phyloP scores from a whole-genome alignment of 2,888 invertebrate genomes.

The Rhingia rostrata region DNA sequence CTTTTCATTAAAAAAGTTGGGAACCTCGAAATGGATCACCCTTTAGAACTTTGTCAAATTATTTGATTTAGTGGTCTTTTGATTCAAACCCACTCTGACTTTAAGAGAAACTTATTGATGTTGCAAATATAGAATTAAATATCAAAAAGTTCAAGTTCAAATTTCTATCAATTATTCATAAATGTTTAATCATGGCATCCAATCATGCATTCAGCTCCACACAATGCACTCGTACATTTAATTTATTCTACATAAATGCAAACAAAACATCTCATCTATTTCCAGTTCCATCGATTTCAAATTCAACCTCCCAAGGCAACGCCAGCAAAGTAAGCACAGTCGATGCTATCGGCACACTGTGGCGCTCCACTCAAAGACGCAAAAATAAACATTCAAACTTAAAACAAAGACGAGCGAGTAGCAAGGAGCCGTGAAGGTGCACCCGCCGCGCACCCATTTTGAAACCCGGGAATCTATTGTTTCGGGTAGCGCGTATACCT shows the following conservation, averaged over 20 bases:
- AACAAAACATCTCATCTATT: constrained; percentile 26
- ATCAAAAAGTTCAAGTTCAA: too few species aligned
- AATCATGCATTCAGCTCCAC: too few species aligned
- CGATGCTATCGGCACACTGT: not conserved
- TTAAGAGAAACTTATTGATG: too few species aligned
- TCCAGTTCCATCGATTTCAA: constrained; percentile 13
- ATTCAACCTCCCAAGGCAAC: constrained; percentile 9
- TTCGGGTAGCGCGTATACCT: constrained; percentile 35
- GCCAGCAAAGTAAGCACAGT: not conserved
- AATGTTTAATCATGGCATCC: too few species aligned
- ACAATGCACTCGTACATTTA: not conserved
- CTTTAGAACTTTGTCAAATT: too few species aligned
- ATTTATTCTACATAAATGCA: constrained; percentile 1
- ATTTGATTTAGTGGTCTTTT: too few species aligned
- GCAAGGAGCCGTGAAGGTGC: not conserved
- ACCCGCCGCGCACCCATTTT: not conserved
- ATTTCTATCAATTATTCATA: too few species aligned
- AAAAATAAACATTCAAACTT: constrained; percentile 22
- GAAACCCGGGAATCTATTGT: constrained; percentile 33
- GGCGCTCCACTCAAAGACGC: not conserved
- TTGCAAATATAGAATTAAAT: too few species aligned
- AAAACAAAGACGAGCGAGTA: constrained; percentile 15
- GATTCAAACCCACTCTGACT: too few species aligned
- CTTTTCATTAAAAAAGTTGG: too few species aligned
- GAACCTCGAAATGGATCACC: too few species aligned